Percentiles rank a stretch among this genome's conserved stretches.
phyloP scores from a whole-genome alignment of 2,113 vertebrate genomes.

The Larimichthys polyactis region DNA sequence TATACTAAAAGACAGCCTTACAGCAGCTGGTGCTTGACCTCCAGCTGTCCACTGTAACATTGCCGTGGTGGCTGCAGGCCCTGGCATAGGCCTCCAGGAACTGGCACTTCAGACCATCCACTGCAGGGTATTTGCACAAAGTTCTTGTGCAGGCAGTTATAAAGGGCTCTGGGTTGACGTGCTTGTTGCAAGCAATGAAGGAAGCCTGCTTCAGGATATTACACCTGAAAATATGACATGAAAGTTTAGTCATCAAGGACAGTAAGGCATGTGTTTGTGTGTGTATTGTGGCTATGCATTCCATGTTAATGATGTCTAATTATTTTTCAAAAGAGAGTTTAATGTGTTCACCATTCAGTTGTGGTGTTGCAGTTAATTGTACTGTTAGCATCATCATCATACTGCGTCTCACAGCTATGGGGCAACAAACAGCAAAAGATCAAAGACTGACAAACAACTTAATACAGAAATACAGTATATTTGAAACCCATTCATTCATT shows the following conservation, averaged over 20 bases:
- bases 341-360: constrained; percentile 42
- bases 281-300: background rate
- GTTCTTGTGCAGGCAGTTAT: constrained; percentile 38
- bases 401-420: constrained; percentile 41
- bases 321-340: background rate
- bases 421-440: background rate
- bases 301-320: background rate
- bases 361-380: constrained; percentile 30
- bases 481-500: background rate
- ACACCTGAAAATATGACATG: constrained; percentile 37
- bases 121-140: constrained; percentile 47
- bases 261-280: background rate
- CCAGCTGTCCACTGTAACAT: constrained; percentile 24
- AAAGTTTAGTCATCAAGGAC: background rate
- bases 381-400: constrained; percentile 25
- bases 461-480: background rate
- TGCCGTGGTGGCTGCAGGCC: constrained; percentile 17
- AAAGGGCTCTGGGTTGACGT: constrained; percentile 45
- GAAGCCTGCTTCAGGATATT: constrained; percentile 33
- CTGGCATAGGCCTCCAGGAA: constrained; percentile 40
- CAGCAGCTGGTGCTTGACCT: constrained; percentile 13
- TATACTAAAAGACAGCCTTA: constrained; percentile 11
- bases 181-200: constrained; percentile 43
- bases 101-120: constrained; percentile 42
- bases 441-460: background rate